Percentiles rank a stretch among this genome's conserved stretches.
Evolutionary conservation across 2,888 invertebrate genomes (phyloP).

Genomic region (Laspeyria flexula): DNA sequence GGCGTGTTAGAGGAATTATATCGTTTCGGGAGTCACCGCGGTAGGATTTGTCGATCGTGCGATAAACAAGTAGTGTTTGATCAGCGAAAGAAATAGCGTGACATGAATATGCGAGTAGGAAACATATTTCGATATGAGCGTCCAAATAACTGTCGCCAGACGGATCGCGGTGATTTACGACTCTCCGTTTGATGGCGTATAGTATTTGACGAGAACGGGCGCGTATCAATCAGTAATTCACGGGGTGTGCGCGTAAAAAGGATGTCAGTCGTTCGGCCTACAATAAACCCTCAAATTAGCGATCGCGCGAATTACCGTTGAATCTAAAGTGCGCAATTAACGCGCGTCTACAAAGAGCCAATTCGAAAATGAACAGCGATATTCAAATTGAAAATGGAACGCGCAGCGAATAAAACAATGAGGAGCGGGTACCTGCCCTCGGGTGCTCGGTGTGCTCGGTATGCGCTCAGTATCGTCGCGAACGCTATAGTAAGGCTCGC

Average conservation of each 20-base stretch:
- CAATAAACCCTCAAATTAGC: constrained; percentile 83
- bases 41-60: constrained; percentile 66
- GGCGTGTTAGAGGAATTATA: constrained; percentile 75
- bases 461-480: constrained; percentile 51
- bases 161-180: constrained; percentile 63
- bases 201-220: constrained; percentile 49
- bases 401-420: constrained; percentile 81
- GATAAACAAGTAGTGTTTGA: constrained; percentile 64
- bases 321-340: constrained; percentile 84
- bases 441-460: constrained; percentile 37
- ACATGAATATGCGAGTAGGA: constrained; percentile 62
- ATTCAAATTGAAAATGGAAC: constrained; percentile 84
- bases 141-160: constrained; percentile 61
- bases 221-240: constrained; percentile 70
- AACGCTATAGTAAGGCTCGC: no score
- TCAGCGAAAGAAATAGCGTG: constrained; percentile 61
- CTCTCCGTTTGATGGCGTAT: constrained; percentile 39
- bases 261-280: constrained; percentile 72
- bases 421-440: constrained; percentile 59
- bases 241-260: constrained; percentile 67
- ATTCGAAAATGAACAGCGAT: constrained; percentile 83
- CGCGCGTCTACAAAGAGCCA: constrained; percentile 79
- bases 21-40: constrained; percentile 63
- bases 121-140: constrained; percentile 60
- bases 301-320: constrained; percentile 78